phyloP scores from a whole-genome alignment of 2,797 vertebrate genomes.

The Periparus ater region DNA sequence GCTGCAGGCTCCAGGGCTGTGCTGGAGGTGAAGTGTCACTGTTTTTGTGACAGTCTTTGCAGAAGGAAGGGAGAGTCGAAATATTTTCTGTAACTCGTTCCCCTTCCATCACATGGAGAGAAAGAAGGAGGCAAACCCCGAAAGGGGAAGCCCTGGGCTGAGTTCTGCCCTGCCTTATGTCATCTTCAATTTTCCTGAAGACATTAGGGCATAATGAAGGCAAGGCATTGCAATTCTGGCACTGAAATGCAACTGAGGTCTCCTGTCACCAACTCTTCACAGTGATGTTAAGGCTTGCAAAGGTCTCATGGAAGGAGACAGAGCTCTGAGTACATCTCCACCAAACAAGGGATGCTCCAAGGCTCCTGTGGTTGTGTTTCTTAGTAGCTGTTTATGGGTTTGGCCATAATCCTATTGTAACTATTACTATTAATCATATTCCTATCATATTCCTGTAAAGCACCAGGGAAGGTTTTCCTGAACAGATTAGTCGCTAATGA shows the following conservation, averaged over 20 bases:
- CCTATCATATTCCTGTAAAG: slow-evolving; percentile 13
- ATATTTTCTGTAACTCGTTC: background rate
- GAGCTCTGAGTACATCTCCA: background rate
- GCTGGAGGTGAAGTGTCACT: background rate
- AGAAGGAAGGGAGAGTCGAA: background rate
- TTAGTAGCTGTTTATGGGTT: background rate
- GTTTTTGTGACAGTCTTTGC: background rate
- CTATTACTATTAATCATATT: slow-evolving; percentile 4
- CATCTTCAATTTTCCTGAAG: background rate
- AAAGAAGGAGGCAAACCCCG: background rate
- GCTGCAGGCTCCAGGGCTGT: background rate
- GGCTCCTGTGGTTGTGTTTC: background rate
- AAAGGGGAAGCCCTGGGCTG: background rate
- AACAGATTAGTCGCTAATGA: slow-evolving; percentile 62
- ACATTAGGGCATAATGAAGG: background rate
- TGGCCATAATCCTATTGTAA: background rate
- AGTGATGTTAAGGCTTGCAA: background rate
- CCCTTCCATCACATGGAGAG: background rate
- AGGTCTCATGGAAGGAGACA: background rate
- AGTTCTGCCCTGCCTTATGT: background rate
- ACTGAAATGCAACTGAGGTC: background rate
- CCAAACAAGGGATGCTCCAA: background rate
- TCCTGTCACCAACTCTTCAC: background rate
- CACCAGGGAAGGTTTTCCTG: slow-evolving; percentile 50
- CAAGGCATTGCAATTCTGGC: background rate